These are phyloP conservation scores for Heptranchias perlo DNA, from an alignment of 2,113 vertebrate species.

Conservation along the genomic window DNA sequence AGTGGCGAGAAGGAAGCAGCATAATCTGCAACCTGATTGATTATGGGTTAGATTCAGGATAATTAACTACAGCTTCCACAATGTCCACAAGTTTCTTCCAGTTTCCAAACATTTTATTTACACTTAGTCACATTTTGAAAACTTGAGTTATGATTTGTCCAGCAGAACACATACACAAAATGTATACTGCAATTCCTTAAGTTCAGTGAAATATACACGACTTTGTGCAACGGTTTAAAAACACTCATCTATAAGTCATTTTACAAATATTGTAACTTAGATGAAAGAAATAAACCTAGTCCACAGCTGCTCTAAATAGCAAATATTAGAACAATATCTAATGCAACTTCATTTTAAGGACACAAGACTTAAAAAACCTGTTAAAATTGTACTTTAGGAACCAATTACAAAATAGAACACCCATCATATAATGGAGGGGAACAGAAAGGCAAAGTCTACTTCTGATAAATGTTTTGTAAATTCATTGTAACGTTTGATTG, in stretches of 20 bases:
- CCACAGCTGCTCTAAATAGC: not conserved
- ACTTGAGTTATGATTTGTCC: not conserved
- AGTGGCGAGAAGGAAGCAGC: not conserved
- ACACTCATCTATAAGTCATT: not conserved
- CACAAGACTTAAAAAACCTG: not conserved
- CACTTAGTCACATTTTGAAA: not conserved
- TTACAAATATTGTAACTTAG: slow-evolving; percentile 31
- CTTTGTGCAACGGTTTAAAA: not conserved
- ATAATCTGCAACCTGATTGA: not conserved
- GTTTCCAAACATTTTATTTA: slow-evolving; percentile 30
- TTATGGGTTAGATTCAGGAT: not conserved
- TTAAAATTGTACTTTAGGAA: slow-evolving; percentile 15
- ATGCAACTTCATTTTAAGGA: not conserved
- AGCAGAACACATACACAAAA: not conserved
- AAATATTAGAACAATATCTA: not conserved
- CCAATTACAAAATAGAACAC: not conserved
- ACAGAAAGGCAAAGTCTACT: not conserved
- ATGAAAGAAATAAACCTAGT: not conserved
- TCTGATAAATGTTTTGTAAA: not conserved
- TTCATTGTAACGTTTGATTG: not conserved
- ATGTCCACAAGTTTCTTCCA: not conserved
- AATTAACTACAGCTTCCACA: not conserved
- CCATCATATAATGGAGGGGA: not conserved
- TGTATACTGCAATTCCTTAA: not conserved
- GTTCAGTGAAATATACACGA: not conserved